phyloP scores from a whole-genome alignment of 2,113 vertebrate genomes.

The Saimiri boliviensis region DNA sequence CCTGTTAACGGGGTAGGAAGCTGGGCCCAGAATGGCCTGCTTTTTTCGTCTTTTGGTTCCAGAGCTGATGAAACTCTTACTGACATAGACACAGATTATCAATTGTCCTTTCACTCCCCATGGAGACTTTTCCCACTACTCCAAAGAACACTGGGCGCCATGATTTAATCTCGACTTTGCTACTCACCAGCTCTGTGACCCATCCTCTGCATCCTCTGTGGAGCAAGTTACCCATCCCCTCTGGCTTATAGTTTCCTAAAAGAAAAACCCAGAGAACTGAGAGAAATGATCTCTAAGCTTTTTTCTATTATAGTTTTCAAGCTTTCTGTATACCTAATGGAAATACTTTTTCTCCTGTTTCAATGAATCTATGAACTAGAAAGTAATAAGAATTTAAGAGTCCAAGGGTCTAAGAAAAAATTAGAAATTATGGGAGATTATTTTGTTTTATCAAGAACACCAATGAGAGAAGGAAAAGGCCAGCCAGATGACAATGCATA shows the following conservation, averaged over 20 bases:
- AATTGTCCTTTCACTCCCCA: background rate
- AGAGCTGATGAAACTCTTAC: background rate
- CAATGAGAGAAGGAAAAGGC: background rate
- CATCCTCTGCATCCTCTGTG: no score
- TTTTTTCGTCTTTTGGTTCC: background rate
- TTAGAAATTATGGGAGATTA: background rate
- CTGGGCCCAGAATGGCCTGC: background rate
- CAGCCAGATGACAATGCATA: background rate
- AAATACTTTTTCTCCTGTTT: background rate
- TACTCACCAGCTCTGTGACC: background rate
- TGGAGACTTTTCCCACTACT: background rate
- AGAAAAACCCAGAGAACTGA: background rate
- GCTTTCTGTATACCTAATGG: background rate
- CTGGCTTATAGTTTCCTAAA: background rate
- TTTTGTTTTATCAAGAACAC: background rate
- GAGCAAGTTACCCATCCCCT: background rate
- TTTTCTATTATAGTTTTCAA: background rate
- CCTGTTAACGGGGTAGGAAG: accelerated
- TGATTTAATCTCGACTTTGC: background rate
- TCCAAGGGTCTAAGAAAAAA: background rate
- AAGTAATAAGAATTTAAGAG: background rate
- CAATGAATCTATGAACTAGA: background rate
- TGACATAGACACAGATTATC: background rate
- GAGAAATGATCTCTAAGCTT: background rate
- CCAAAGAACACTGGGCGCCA: background rate